phyloP scores from a whole-genome alignment of 2,113 vertebrate genomes.

The Eublepharis macularius region DNA sequence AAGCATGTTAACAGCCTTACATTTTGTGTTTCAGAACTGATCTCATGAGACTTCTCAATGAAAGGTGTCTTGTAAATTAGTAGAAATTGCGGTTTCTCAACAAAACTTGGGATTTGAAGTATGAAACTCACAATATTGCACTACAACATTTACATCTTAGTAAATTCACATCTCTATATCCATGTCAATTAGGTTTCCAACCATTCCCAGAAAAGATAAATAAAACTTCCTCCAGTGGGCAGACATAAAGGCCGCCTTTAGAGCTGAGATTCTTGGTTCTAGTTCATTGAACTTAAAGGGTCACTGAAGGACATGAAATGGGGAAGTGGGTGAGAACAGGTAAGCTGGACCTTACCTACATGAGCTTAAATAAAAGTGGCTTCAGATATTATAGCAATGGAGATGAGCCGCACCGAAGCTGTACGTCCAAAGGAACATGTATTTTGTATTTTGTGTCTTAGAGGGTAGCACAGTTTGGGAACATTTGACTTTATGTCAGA shows the following conservation, averaged over 20 bases:
- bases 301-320: neutral
- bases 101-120: neutral
- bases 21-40: neutral
- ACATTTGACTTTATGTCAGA: slow-evolving; percentile 36
- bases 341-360: no score
- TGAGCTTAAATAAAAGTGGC: no score
- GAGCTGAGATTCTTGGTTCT: slow-evolving; percentile 1
- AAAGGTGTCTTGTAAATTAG: neutral
- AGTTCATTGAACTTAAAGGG: slow-evolving; percentile 4
- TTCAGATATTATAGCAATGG: slow-evolving; percentile 18
- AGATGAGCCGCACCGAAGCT: slow-evolving; percentile 65
- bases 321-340: slow-evolving; percentile 19
- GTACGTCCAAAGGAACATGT: slow-evolving; percentile 56
- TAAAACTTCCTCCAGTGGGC: slow-evolving; percentile 46
- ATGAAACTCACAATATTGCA: neutral
- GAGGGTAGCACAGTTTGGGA: neutral
- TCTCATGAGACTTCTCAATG: neutral
- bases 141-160: neutral
- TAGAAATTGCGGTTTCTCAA: no score
- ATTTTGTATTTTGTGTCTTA: slow-evolving; percentile 45
- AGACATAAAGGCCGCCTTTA: slow-evolving; percentile 58
- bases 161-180: neutral
- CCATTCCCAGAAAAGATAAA: slow-evolving; percentile 39
- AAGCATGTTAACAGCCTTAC: no score
- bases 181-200: slow-evolving; percentile 13